A percentile compares a stretch with the other conserved stretches of the same genome.
Evolutionary conservation across 2,888 invertebrate species (phyloP).

Genomic region (Sinhomidia bicolor): DNA sequence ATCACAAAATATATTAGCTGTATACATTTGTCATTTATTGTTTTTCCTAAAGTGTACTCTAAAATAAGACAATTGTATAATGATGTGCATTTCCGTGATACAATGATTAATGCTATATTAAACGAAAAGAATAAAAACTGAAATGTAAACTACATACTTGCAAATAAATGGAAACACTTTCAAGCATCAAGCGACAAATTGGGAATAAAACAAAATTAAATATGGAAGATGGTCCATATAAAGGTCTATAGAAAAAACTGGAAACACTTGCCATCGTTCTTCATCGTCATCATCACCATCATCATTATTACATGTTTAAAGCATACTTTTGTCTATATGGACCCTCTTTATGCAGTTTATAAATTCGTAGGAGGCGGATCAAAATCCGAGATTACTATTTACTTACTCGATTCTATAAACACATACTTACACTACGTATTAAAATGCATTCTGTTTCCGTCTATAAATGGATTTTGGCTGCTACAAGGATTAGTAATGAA

Average conservation of each 20-base stretch:
- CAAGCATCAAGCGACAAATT: conserved; percentile 14
- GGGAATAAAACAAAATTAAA: conserved; percentile 1
- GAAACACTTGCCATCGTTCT: not conserved
- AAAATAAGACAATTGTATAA: conserved; percentile 15
- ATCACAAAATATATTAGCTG: not conserved
- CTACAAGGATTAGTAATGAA: not conserved
- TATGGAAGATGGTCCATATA: not conserved
- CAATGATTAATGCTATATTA: too few species aligned
- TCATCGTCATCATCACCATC: not conserved
- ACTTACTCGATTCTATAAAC: not conserved
- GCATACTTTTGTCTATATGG: too few species aligned
- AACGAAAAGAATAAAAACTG: conserved; percentile 29
- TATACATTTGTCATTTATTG: conserved; percentile 2
- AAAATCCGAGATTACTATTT: not conserved
- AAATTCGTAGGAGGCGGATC: not conserved
- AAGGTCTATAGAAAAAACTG: not conserved
- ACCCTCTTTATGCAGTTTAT: too few species aligned
- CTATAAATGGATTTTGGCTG: conserved; percentile 34
- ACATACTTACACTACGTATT: not conserved
- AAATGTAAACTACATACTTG: conserved; percentile 13
- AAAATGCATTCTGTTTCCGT: not conserved
- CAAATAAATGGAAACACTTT: not conserved
- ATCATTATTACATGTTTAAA: not conserved
- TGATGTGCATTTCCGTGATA: conserved; percentile 50
- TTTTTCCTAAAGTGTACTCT: conserved; percentile 10